These are phyloP conservation scores for Sebastiscus albofasciatus DNA, from an alignment of 2,797 vertebrate species.

Conservation along the genomic window DNA sequence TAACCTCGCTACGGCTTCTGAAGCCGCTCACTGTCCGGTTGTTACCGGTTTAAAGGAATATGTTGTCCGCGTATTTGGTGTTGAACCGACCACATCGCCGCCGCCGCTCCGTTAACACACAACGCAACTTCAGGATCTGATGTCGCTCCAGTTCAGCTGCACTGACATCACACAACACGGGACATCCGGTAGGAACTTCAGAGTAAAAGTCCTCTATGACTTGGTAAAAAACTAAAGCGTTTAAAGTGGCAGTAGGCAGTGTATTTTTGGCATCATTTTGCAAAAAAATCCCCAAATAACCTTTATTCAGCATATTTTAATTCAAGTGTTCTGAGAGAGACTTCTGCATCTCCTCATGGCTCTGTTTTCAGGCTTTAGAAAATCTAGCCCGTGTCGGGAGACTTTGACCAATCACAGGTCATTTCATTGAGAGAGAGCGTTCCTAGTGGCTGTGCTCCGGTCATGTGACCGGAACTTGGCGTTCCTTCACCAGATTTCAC, in stretches of 20 bases:
- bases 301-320: too few species aligned
- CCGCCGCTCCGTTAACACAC: background rate
- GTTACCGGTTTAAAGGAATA: background rate
- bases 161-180: accelerated
- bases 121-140: slow-evolving; percentile 59
- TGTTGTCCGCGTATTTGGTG: background rate
- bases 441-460: accelerated
- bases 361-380: too few species aligned
- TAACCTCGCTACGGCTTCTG: background rate
- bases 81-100: background rate
- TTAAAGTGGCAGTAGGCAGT: too few species aligned
- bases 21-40: background rate
- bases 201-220: slow-evolving; percentile 19
- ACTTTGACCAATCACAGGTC: too few species aligned
- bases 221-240: background rate
- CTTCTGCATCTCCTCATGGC: too few species aligned
- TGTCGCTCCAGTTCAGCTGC: background rate
- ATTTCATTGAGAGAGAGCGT: too few species aligned
- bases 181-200: slow-evolving; percentile 41
- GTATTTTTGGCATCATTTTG: too few species aligned
- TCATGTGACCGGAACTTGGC: too few species aligned
- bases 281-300: too few species aligned
- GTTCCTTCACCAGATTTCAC: too few species aligned
- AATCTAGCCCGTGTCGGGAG: accelerated
- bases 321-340: too few species aligned